A percentile compares a stretch with the other conserved stretches of the same genome.
Conservation (phyloP, 2,797 vertebrate species). For the Pagetopsis macropterus region DNA sequence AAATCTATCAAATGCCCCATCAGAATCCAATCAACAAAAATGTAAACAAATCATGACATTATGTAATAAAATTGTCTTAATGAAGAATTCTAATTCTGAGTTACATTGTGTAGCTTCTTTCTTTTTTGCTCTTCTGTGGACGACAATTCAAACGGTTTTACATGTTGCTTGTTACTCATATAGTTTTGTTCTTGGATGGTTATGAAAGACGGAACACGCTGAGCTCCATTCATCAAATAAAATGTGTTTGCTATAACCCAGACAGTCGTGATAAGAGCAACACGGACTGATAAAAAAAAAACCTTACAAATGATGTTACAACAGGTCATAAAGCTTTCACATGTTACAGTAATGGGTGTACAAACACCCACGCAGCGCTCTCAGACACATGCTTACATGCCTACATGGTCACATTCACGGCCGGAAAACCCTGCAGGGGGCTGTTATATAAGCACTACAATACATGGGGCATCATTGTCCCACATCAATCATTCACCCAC, state of each 20-base stretch:
- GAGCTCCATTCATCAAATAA: conserved; percentile 12
- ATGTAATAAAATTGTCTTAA: neutral
- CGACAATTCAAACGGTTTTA: neutral
- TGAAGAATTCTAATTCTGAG: neutral
- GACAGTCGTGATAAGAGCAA: conserved; percentile 25
- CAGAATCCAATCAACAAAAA: neutral
- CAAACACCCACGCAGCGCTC: conserved; percentile 7
- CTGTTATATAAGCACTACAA: conserved; percentile 49
- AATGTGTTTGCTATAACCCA: conserved; percentile 27
- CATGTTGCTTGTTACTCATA: neutral
- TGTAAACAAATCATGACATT: neutral
- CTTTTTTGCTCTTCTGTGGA: neutral
- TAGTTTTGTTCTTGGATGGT: neutral
- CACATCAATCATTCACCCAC: conserved; percentile 63
- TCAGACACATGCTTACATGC: conserved; percentile 20
- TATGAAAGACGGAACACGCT: neutral
- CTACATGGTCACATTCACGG: conserved; percentile 22
- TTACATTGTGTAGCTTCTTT: neutral
- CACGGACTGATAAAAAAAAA: conserved; percentile 6
- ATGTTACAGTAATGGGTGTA: conserved; percentile 22
- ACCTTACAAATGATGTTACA: conserved; percentile 16
- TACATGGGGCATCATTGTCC: conserved; percentile 32
- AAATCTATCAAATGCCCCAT: conserved; percentile 1
- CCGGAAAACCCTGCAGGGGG: conserved; percentile 31
- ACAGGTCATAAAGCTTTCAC: conserved; percentile 30